Evolutionary conservation across 1,140 invertebrate genomes (phyloP), one percentile per base, ranked within the genome.

Genomic region (Macrocentrus cingulum): DNA sequence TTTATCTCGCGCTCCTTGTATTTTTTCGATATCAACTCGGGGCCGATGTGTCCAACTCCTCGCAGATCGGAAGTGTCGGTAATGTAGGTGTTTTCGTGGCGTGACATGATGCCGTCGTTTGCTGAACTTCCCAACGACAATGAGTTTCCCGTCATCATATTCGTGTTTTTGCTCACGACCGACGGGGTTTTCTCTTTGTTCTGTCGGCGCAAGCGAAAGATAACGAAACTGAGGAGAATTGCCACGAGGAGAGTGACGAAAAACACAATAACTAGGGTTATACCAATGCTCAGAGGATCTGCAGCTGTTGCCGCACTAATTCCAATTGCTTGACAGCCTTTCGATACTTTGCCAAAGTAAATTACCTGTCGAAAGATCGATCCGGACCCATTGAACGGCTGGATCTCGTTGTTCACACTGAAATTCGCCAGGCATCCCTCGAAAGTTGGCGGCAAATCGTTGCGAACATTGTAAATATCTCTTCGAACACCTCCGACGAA

Each of bases 191-290:
- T 94, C 68, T 95, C 91, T 76, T 91, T 89, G 66, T 87, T 89
- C 70, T 93, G 91, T 13, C 91, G 88, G 9, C 92, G 82, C 53
- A 94, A 79, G 15, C 91, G 84, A 72, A 95, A 96, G 6, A 96
- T 91, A 1, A 95, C 83, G 70, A 95, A 95, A 45, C 91, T 94
- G 4, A 92, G 88, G 19, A 94, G 80, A 56, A 96, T 94, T 1
- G 92, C 92, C 5, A 95, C 86, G 15, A 96, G 82, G 7, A 96
- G 78, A 42, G 94, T 91, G 1, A 94, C 87, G 67, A 98, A 96
- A 79, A 98, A 97, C 2, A 96, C 90, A 41, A 97, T 94, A 0
- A 98, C 92, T 18, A 98, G 79, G 1, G 92, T 94, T 29, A 95
- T 89, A 23, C 94, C 93, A 37, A 96, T 92, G 65, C 89, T 92